Percentiles rank a stretch among this genome's conserved stretches.
Conservation (phyloP, 2,113 vertebrate genomes). For the Dissostichus mawsoni region DNA sequence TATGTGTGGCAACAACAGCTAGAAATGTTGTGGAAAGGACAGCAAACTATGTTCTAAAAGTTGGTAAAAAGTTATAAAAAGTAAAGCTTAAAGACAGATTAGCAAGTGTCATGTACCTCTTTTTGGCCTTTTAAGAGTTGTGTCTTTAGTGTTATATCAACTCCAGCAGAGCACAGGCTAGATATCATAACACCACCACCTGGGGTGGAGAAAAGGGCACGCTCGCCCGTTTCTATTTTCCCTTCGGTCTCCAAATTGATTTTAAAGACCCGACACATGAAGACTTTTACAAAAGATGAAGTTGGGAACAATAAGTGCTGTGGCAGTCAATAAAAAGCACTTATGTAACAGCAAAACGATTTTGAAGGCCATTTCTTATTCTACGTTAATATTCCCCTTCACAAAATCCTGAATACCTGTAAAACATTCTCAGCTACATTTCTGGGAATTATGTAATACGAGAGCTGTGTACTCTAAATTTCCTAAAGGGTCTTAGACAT, state of each 20-base stretch:
- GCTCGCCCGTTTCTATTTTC: not conserved
- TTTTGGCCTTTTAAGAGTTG: slow-evolving; percentile 7
- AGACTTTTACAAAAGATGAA: slow-evolving; percentile 24
- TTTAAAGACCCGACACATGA: slow-evolving; percentile 25
- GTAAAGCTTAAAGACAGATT: slow-evolving; percentile 1
- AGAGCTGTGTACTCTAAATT: slow-evolving; percentile 11
- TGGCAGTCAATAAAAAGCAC: slow-evolving; percentile 51
- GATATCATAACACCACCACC: slow-evolving; percentile 22
- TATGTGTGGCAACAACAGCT: slow-evolving; percentile 61
- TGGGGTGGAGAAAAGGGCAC: slow-evolving; percentile 33
- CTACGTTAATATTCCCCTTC: slow-evolving; percentile 22
- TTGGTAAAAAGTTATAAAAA: not conserved
- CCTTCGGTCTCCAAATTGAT: slow-evolving; percentile 43
- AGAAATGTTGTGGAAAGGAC: slow-evolving; percentile 57
- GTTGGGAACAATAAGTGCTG: slow-evolving; percentile 32
- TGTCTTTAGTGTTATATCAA: slow-evolving; percentile 19
- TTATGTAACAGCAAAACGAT: not conserved
- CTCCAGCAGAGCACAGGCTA: slow-evolving; percentile 3
- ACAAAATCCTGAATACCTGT: slow-evolving; percentile 21
- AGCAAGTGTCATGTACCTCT: not conserved
- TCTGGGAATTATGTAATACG: slow-evolving; percentile 46
- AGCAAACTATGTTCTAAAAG: slow-evolving; percentile 16
- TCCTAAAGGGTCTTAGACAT: slow-evolving; percentile 2
- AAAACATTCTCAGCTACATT: slow-evolving; percentile 27
- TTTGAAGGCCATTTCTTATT: slow-evolving; percentile 36